A percentile compares a stretch with the other conserved stretches of the same genome.
phyloP scores from a whole-genome alignment of 2,888 invertebrate genomes.

The Liodrosophila aerea region DNA sequence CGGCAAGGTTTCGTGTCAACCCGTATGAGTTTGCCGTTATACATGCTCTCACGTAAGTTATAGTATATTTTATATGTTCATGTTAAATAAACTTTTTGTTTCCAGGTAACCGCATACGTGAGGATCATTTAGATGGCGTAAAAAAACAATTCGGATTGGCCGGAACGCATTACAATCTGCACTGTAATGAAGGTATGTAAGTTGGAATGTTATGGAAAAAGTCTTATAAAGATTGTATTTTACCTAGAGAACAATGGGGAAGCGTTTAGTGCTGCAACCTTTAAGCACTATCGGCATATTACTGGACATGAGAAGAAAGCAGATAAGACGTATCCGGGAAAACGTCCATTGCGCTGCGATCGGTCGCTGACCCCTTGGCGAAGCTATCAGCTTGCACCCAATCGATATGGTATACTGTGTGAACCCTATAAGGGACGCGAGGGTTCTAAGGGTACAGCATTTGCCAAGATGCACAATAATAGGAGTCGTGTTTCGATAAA shows the following conservation, averaged over 20 bases:
- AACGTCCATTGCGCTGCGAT: constrained; percentile 31
- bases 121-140: neutral
- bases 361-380: constrained; percentile 46
- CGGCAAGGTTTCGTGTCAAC: too few relatives aligned
- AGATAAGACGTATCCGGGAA: constrained; percentile 41
- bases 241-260: constrained; percentile 44
- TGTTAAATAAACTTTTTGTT: too few relatives aligned
- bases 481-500: constrained; percentile 41
- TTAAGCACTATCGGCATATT: constrained; percentile 44
- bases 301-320: constrained; percentile 38
- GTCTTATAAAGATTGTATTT: too few relatives aligned
- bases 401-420: constrained; percentile 63
- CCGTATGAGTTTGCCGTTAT: too few relatives aligned
- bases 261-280: constrained; percentile 39
- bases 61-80: too few relatives aligned
- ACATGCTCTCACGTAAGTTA: too few relatives aligned
- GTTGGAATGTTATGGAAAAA: neutral
- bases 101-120: too few relatives aligned
- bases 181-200: neutral
- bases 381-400: constrained; percentile 71
- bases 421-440: constrained; percentile 39
- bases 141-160: too few relatives aligned
- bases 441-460: constrained; percentile 64
- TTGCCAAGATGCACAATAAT: constrained; percentile 50
- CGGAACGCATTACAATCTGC: too few relatives aligned